phyloP scores from a whole-genome alignment of 2,113 vertebrate genomes.

The Caranx ignobilis region DNA sequence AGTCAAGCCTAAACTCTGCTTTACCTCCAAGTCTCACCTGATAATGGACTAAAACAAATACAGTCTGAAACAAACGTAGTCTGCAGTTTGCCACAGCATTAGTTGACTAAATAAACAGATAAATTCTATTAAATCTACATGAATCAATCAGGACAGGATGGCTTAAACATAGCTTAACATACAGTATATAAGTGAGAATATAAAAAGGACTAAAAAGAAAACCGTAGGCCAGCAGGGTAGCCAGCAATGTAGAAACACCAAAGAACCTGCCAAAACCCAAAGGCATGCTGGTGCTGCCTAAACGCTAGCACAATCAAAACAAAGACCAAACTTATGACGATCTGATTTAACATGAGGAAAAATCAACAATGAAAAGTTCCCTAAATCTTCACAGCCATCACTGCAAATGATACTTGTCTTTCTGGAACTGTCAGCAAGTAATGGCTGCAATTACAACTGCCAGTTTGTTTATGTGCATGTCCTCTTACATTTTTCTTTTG shows the following conservation, averaged over 20 bases:
- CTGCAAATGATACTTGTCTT: slow-evolving; percentile 32
- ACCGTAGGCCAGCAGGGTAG: slow-evolving; percentile 39
- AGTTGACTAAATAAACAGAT: slow-evolving; percentile 44
- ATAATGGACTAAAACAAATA: slow-evolving; percentile 42
- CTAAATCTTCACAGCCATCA: slow-evolving; percentile 47
- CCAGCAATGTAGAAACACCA: slow-evolving; percentile 46
- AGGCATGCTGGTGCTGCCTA: background rate
- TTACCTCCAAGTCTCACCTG: slow-evolving; percentile 8
- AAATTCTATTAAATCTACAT: slow-evolving; percentile 44
- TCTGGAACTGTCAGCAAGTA: background rate
- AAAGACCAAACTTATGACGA: slow-evolving; percentile 29
- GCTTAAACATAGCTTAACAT: slow-evolving; percentile 64
- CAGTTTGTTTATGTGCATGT: slow-evolving; percentile 39
- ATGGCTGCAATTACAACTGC: slow-evolving; percentile 24
- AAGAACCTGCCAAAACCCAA: slow-evolving; percentile 31
- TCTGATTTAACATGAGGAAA: slow-evolving; percentile 35
- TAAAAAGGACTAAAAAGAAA: slow-evolving; percentile 70
- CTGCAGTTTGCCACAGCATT: slow-evolving; percentile 31
- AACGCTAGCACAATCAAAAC: slow-evolving; percentile 18
- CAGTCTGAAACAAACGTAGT: slow-evolving; percentile 24
- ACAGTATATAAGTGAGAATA: slow-evolving; percentile 57
- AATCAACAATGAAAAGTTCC: slow-evolving; percentile 35
- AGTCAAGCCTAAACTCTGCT: slow-evolving; percentile 24
- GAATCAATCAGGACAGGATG: slow-evolving; percentile 43
- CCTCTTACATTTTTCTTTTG: slow-evolving; percentile 5